Evolutionary conservation across 2,797 vertebrate species (phyloP), one percentile per base, ranked within the genome.

Genomic region (Ciconia nigra): DNA sequence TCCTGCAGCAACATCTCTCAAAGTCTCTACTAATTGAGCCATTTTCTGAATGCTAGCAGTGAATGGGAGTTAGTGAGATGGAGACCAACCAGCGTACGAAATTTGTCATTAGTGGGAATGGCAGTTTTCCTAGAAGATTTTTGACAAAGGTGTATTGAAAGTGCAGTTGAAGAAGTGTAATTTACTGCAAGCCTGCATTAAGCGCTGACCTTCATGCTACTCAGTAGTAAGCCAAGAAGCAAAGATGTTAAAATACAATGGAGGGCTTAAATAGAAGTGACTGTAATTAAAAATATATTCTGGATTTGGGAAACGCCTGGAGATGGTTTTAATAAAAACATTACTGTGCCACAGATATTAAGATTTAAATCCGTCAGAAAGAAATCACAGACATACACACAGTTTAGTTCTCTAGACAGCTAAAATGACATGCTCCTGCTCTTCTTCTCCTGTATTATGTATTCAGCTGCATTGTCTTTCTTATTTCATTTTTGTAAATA

Each of bases 21-120:
- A 81, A 92, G 79, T 94, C 69, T 73, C 62, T 63, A 54, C 80
- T 96, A 91, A 97, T 67, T 78, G 91, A 96, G 91, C 86, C 89
- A 63, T 96, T 98, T 96, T 90, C 96, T 84, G 90, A 95, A 83
- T 31, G 44, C 62, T 59, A 61, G 44, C 87, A 69, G 57, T 63
- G 91, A 90, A 81, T n/a, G 15, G 79, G 80, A 86, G 14, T 5
- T 73, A 66, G 83, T 7, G 76, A 79, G 78, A 71, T 3, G 4
- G 46, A 70, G 58, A 85, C 29, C 10, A 93, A n/a, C 26, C 8
- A 72, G 74, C 42, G 44, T 37, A 61, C 31, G 66, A 90, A 70
- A 87, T 42, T 71, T 55, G 69, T 79, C 95, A 44, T 93, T 80
- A 85, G 51, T 33, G 58, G 67, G 72, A 83, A 87, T 13, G 58